Percentiles rank a stretch among this genome's conserved stretches.
Evolutionary conservation across 2,113 vertebrate species (phyloP).

Genomic region (Anser cygnoides): DNA sequence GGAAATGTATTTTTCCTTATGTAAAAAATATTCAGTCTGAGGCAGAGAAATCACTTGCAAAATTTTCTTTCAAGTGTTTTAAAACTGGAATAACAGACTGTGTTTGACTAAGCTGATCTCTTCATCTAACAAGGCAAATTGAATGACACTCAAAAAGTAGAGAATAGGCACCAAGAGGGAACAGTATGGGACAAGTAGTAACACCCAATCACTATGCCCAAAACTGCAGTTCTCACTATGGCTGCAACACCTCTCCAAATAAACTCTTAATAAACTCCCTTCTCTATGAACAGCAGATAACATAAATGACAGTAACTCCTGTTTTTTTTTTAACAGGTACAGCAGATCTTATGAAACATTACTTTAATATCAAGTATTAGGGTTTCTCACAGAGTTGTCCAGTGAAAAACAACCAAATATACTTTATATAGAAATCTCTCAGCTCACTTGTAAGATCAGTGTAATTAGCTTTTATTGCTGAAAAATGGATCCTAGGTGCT

Average conservation of each 20-base stretch:
- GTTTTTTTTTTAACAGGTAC: constrained; percentile 23
- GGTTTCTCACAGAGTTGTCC: background rate
- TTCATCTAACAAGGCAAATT: background rate
- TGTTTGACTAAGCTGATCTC: background rate
- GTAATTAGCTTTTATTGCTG: background rate
- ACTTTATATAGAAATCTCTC: background rate
- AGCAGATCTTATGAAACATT: constrained; percentile 7
- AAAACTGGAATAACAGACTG: background rate
- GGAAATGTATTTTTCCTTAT: background rate
- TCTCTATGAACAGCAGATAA: background rate
- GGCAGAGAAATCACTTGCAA: background rate
- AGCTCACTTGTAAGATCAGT: background rate
- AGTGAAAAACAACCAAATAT: background rate
- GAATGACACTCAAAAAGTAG: background rate
- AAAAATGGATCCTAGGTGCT: background rate
- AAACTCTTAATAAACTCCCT: constrained; percentile 21
- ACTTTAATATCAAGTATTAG: constrained; percentile 43
- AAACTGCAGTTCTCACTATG: background rate
- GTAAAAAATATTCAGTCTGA: background rate
- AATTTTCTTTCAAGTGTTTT: background rate
- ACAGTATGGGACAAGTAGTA: background rate
- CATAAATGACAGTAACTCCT: background rate
- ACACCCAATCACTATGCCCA: background rate
- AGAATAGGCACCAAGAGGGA: background rate
- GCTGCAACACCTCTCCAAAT: background rate